Conservation (phyloP, 1,140 invertebrate species). For the Sminthurinus signatus region DNA sequence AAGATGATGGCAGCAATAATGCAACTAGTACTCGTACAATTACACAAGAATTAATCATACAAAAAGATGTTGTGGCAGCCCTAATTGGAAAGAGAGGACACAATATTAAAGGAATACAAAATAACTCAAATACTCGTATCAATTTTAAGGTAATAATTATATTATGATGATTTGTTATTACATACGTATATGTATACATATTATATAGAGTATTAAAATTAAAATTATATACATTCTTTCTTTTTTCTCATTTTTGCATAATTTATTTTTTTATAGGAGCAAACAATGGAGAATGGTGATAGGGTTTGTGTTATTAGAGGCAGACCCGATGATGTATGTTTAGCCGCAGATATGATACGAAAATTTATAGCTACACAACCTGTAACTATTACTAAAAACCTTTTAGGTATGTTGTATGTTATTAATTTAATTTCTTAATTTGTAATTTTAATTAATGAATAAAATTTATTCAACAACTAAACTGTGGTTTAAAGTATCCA, state of each 20-base stretch:
- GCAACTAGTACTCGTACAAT: background rate
- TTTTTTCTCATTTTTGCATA: background rate
- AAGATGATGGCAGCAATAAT: background rate
- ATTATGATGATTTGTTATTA: too few species aligned
- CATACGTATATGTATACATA: constrained; percentile 8
- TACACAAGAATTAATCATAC: background rate
- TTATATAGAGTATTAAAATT: background rate
- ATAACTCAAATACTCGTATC: constrained; percentile 29
- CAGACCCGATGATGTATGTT: constrained; percentile 11
- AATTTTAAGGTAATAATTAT: constrained; percentile 32
- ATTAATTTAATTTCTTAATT: too few species aligned
- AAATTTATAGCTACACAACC: constrained; percentile 32
- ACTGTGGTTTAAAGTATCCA: too few species aligned
- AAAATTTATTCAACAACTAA: too few species aligned
- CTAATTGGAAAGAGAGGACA: constrained; percentile 31
- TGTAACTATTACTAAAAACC: too few species aligned
- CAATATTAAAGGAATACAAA: constrained; percentile 30
- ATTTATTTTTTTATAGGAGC: background rate
- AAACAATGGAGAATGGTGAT: constrained; percentile 32
- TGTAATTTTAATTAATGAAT: too few species aligned
- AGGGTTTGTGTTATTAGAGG: constrained; percentile 28
- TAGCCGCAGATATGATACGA: constrained; percentile 25
- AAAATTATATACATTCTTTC: background rate
- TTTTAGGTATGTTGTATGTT: too few species aligned
- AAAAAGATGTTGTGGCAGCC: constrained; percentile 21